Evolutionary conservation across 2,113 vertebrate species (phyloP), one percentile per base, ranked within the genome.

Genomic region (Mus pahari): DNA sequence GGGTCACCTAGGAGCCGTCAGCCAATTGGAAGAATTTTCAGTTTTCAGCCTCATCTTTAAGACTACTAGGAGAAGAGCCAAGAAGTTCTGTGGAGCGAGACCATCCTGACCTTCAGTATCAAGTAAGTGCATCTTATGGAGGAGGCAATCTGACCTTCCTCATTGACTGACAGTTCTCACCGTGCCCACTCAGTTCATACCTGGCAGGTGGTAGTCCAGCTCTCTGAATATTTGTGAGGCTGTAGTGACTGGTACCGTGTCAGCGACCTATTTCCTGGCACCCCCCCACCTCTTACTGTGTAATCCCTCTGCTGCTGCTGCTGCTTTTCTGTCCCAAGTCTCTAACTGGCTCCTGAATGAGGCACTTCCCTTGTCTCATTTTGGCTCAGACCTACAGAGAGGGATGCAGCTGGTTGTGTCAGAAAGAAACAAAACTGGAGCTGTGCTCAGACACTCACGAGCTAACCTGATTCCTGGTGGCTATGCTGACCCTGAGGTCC

Each of bases 391-490:
- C 0, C 26, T 75, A 19, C 68, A 28, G 62, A 28, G 39, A 92
- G 24, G 7, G 64, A 36, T 48, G 17, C 0, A 42, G 31, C 12
- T 17, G 70, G 42, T 16, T 36, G 17, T 79, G 8, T 90, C 79
- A 75, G 74, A 11, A 95, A 77, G 19, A 94, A 93, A 62, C 50
- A 26, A 90, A 53, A 75, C 48, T 33, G 45, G 88, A 89, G 58
- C 4, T 7, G 74, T 77, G 77, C 89, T 53, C 0, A 2, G 42
- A 16, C 39, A 42, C 5, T 3, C 33, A 81, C 7, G 33, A 93
- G 14, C 13, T 9, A 55, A 26, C 62, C 48, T 91, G 82, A 77
- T 12, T 75, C 55, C 17, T 77, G 70, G 42, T n/a, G 22, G 66
- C 26, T 58, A 48, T 4, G 36, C 3, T 90, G 31, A 90, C 62